phyloP scores from a whole-genome alignment of 2,888 invertebrate species.

The Hirtodrosophila histrioides region DNA sequence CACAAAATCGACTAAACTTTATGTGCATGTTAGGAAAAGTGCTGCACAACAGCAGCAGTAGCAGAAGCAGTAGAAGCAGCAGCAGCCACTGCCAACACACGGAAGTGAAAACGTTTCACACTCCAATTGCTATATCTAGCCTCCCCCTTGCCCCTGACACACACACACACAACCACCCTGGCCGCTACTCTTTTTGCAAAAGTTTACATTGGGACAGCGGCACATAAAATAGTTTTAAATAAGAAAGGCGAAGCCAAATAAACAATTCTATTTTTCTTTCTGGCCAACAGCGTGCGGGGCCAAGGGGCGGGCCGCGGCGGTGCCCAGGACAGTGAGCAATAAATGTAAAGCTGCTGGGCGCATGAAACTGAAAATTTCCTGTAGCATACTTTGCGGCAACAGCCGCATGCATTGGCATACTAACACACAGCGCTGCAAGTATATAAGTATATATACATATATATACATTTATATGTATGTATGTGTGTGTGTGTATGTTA shows the following conservation, averaged over 20 bases:
- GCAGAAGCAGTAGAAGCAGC: slow-evolving; percentile 17
- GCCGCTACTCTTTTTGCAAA: slow-evolving; percentile 54
- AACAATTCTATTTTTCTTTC: slow-evolving; percentile 76
- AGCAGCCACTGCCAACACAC: slow-evolving; percentile 56
- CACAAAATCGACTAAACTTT: slow-evolving; percentile 71
- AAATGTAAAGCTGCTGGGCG: slow-evolving; percentile 67
- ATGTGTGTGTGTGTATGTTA: slow-evolving; percentile 29
- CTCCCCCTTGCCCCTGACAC: not conserved
- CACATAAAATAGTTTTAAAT: slow-evolving; percentile 78
- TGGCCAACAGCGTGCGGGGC: slow-evolving; percentile 31
- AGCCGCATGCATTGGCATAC: slow-evolving; percentile 64
- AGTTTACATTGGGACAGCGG: slow-evolving; percentile 67
- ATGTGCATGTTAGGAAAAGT: slow-evolving; percentile 72
- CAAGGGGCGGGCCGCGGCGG: slow-evolving; percentile 14
- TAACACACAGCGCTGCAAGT: slow-evolving; percentile 46
- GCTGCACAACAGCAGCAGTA: slow-evolving; percentile 49
- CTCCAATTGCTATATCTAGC: slow-evolving; percentile 67
- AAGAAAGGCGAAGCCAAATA: slow-evolving; percentile 75
- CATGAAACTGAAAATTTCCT: slow-evolving; percentile 76
- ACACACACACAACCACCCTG: not conserved
- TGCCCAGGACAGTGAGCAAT: slow-evolving; percentile 61
- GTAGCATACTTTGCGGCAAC: slow-evolving; percentile 67
- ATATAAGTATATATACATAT: not conserved
- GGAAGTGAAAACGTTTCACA: slow-evolving; percentile 80
- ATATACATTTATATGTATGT: slow-evolving; percentile 10